These are phyloP conservation scores for Cyclina sinensis DNA, from an alignment of 1,140 invertebrate species.

Conservation along the genomic window DNA sequence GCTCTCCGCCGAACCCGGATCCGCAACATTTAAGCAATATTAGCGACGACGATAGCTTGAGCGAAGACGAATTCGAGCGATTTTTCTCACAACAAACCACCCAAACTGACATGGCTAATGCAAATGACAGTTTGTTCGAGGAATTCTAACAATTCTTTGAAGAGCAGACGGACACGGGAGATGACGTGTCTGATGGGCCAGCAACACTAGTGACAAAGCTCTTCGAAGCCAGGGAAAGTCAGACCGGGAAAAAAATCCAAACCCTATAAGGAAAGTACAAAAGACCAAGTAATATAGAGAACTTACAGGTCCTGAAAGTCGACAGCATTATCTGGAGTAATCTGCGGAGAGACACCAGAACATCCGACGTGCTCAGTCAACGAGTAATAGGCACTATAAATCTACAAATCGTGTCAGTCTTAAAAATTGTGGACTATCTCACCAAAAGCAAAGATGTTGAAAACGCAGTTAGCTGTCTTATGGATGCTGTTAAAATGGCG, in stretches of 20 bases:
- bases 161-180: neutral
- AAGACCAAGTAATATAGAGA: slow-evolving; percentile 23
- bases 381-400: neutral
- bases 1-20: too few relatives aligned
- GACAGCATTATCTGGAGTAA: neutral
- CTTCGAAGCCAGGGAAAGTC: neutral
- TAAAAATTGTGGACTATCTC: neutral
- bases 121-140: neutral
- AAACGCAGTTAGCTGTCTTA: neutral
- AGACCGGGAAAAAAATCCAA: neutral
- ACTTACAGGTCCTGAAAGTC: slow-evolving; percentile 3
- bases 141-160: neutral
- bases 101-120: too few relatives aligned
- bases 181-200: neutral
- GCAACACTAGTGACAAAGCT: neutral
- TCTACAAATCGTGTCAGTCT: neutral
- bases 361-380: neutral
- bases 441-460: neutral
- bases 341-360: neutral
- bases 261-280: neutral
- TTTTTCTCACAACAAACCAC: too few relatives aligned
- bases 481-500: too few relatives aligned
- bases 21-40: too few relatives aligned
- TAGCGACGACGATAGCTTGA: too few relatives aligned
- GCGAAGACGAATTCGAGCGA: too few relatives aligned